phyloP scores from a whole-genome alignment of 2,888 invertebrate genomes.

The Andricus quercusramuli region DNA sequence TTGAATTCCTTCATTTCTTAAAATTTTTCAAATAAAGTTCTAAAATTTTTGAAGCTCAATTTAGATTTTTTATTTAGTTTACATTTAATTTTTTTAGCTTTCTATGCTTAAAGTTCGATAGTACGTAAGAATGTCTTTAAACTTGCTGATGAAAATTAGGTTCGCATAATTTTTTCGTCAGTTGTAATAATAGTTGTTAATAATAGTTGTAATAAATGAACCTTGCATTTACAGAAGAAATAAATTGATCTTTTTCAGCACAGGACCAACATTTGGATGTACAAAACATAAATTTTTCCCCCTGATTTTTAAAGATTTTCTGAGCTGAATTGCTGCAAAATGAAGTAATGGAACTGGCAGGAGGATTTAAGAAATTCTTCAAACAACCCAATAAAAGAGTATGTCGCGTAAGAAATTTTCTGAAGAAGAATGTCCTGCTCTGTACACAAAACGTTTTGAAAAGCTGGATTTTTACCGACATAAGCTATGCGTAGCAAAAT shows the following conservation, averaged over 20 bases:
- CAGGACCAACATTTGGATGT: neutral
- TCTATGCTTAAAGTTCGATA: too few relatives aligned
- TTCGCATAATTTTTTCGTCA: too few relatives aligned
- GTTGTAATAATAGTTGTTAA: too few relatives aligned
- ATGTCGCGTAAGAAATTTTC: slow-evolving; percentile 1
- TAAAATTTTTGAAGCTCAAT: too few relatives aligned
- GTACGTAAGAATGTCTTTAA: too few relatives aligned
- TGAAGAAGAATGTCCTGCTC: neutral
- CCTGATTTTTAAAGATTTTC: neutral
- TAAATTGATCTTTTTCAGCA: neutral
- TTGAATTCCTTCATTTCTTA: too few relatives aligned
- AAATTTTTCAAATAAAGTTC: too few relatives aligned
- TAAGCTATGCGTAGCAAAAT: neutral
- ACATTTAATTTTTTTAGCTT: too few relatives aligned
- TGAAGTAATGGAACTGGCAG: neutral
- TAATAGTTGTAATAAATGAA: too few relatives aligned
- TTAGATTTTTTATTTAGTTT: too few relatives aligned
- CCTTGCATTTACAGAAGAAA: too few relatives aligned
- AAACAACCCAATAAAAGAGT: neutral
- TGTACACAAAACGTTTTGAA: neutral
- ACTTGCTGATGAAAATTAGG: too few relatives aligned
- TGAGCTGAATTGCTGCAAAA: neutral
- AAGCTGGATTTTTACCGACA: neutral
- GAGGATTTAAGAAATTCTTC: neutral
- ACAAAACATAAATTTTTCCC: neutral